Percentiles rank a stretch among this genome's conserved stretches.
phyloP scores from a whole-genome alignment of 1,140 invertebrate genomes.

The Acromyrmex heyeri region DNA sequence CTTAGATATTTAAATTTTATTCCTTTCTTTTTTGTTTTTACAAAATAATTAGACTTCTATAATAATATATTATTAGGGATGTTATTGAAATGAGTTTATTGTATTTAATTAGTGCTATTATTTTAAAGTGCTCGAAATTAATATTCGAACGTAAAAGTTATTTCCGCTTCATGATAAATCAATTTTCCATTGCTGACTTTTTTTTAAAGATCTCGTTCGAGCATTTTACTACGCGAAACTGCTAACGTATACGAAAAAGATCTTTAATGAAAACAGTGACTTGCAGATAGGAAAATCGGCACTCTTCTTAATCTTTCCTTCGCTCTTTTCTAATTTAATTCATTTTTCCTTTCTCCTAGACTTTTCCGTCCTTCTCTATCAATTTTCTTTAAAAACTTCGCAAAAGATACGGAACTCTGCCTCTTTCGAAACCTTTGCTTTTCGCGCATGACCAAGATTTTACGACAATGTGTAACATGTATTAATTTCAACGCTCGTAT shows the following conservation, averaged over 20 bases:
- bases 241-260: slow-evolving; percentile 22
- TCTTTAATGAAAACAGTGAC: slow-evolving; percentile 66
- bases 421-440: slow-evolving; percentile 9
- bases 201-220: neutral
- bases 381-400: slow-evolving; percentile 2
- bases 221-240: neutral
- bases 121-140: neutral
- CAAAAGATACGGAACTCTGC: neutral
- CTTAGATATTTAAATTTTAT: too few species aligned
- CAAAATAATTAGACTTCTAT: neutral
- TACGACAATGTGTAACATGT: slow-evolving; percentile 16
- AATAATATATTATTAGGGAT: neutral
- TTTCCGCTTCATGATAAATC: neutral
- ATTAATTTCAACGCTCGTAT: slow-evolving; percentile 36
- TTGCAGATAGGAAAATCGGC: slow-evolving; percentile 27
- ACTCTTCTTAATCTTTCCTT: slow-evolving; percentile 3
- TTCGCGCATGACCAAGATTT: slow-evolving; percentile 5
- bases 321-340: neutral
- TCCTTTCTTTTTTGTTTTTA: neutral
- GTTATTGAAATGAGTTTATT: neutral
- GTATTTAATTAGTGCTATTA: neutral
- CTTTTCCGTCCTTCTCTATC: neutral
- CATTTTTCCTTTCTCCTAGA: neutral
- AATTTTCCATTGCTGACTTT: neutral
- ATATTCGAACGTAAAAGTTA: neutral